Conservation (phyloP, 1,140 invertebrate species). For the Lamellibrachia luymesi region DNA sequence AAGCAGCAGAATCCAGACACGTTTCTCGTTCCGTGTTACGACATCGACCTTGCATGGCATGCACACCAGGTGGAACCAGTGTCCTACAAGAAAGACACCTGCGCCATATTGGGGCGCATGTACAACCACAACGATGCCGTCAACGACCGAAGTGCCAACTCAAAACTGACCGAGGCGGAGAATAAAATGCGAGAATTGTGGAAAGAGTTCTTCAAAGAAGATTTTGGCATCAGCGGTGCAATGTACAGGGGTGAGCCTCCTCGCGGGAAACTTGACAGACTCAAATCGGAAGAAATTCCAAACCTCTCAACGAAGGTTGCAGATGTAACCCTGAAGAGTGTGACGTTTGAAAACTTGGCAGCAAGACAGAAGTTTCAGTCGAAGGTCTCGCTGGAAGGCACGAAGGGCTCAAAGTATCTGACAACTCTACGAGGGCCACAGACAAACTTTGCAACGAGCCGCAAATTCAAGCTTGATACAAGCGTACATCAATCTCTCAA, state of each 20-base stretch:
- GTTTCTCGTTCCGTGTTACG: slow-evolving; percentile 61
- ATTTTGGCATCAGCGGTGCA: slow-evolving; percentile 44
- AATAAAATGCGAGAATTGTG: slow-evolving; percentile 27
- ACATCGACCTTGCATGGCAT: slow-evolving; percentile 62
- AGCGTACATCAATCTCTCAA: slow-evolving; percentile 19
- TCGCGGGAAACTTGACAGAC: slow-evolving; percentile 29
- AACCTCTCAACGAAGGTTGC: slow-evolving; percentile 22
- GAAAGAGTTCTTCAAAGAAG: slow-evolving; percentile 38
- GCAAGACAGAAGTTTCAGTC: slow-evolving; percentile 17
- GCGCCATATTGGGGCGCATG: slow-evolving; percentile 50
- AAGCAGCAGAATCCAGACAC: slow-evolving; percentile 52
- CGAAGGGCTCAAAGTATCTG: not conserved
- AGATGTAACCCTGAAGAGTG: slow-evolving; percentile 22
- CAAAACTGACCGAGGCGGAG: slow-evolving; percentile 39
- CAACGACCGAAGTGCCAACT: slow-evolving; percentile 46
- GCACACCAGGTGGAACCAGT: slow-evolving; percentile 57
- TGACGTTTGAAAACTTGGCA: slow-evolving; percentile 23
- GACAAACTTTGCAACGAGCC: slow-evolving; percentile 19
- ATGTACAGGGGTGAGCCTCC: slow-evolving; percentile 51
- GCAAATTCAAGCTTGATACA: slow-evolving; percentile 22
- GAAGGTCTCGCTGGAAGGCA: not conserved
- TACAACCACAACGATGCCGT: slow-evolving; percentile 52
- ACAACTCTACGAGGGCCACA: slow-evolving; percentile 24
- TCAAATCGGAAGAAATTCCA: slow-evolving; percentile 23
- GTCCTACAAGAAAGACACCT: slow-evolving; percentile 55